Conservation (phyloP, 2,888 invertebrate genomes). For the Halictus quadricinctus region DNA sequence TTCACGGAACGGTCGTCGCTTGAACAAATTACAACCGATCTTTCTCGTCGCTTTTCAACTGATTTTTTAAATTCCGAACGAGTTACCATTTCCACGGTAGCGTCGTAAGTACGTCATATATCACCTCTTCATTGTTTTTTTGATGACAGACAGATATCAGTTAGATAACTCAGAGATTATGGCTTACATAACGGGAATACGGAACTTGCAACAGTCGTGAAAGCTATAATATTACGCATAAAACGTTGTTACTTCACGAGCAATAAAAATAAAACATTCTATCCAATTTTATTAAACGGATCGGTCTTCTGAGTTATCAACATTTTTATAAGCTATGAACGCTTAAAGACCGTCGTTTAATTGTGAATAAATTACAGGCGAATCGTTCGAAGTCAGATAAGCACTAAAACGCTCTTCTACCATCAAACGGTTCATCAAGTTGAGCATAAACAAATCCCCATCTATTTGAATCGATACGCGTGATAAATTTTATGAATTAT, state of each 20-base stretch:
- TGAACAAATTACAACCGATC: neutral
- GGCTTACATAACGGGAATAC: neutral
- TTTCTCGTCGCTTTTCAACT: neutral
- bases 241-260: neutral
- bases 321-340: neutral
- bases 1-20: neutral
- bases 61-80: neutral
- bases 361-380: neutral
- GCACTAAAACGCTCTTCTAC: neutral
- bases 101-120: neutral
- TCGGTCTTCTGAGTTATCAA: neutral
- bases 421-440: neutral
- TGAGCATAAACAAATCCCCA: neutral
- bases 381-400: neutral
- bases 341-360: neutral
- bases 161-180: neutral
- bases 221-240: neutral
- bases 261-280: neutral
- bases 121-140: neutral
- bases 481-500: neutral
- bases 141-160: neutral
- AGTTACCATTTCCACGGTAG: neutral
- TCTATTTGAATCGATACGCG: neutral
- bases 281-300: neutral
- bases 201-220: neutral